Evolutionary conservation across 2,113 vertebrate species (phyloP), one percentile per base, ranked within the genome.

Genomic region (Felis chaus): DNA sequence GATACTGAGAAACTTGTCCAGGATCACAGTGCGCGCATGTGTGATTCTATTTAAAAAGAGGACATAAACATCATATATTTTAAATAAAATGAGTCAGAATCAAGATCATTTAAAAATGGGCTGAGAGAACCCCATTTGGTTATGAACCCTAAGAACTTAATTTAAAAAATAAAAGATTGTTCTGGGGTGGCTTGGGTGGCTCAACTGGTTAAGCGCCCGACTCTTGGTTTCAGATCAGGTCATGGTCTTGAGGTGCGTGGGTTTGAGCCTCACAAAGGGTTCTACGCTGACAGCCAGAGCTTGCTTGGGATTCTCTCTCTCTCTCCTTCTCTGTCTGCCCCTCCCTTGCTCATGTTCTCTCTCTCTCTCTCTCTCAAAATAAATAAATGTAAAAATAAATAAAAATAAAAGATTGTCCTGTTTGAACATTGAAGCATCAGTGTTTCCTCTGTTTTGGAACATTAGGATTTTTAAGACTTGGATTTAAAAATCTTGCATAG

Each of bases 151-250:
- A 79, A 79, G 57, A 27, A 65, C 66, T 95, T 81, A 16, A 39
- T 88, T 94, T 97, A 81, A 16, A 31, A 92, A 95, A 48, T n/a
- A 50, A 94, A 95, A 96, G 33, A 73, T 39, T 91, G 9, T 65
- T 86, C 61, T 71, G 8, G 57, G 57, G 57, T 2, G 7, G 7
- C 21, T 7, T 61, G 21, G 57, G 57, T 61, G 21, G 57, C 57
- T 61, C 57, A 23, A 21, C 19, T 61, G 57, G 21, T 23, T 61
- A 61, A 61, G 57, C 0, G 8, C 23, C 57, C 0, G 57, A 61
- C 57, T 61, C 57, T 61, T 61, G 21, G 57, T 61, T 61, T 61
- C 7, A 0, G 57, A 21, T 61, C 57, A 61, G 21, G 57, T 25
- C 21, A 61, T 61, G 57, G 8, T 61, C 57, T 61, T 7, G 8